A percentile compares a stretch with the other conserved stretches of the same genome.
Evolutionary conservation across 2,113 vertebrate species (phyloP).

Genomic region (Salvelinus sp.): DNA sequence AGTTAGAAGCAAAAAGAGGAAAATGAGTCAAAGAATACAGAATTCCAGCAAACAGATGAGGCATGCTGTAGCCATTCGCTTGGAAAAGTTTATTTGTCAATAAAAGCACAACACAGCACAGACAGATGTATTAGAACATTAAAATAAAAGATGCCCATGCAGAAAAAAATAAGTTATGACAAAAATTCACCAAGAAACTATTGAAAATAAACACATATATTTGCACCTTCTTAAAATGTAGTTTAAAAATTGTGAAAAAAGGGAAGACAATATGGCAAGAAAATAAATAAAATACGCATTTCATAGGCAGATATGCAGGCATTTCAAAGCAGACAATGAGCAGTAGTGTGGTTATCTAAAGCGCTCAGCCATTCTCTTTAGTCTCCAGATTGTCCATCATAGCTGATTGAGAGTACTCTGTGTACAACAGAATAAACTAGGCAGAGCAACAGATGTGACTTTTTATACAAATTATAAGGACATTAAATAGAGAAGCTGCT

Average conservation of each 20-base stretch:
- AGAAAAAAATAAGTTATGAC: conserved; percentile 37
- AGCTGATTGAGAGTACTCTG: not conserved
- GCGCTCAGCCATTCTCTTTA: not conserved
- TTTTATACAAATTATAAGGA: too few species aligned
- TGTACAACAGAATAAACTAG: not conserved
- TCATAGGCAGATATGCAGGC: conserved; percentile 24
- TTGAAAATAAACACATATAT: too few species aligned
- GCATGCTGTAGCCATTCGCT: conserved; percentile 59
- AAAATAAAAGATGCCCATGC: conserved; percentile 56
- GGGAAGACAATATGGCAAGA: not conserved
- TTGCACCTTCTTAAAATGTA: not conserved
- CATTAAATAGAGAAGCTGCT: too few species aligned
- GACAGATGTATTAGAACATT: conserved; percentile 9
- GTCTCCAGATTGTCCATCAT: not conserved
- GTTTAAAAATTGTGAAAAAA: conserved; percentile 15
- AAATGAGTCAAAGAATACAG: conserved; percentile 19
- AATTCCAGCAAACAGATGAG: conserved; percentile 38
- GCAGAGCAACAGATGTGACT: too few species aligned
- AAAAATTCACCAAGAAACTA: conserved; percentile 29
- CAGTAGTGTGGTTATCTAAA: conserved; percentile 17
- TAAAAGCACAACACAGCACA: conserved; percentile 44
- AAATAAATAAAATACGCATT: conserved; percentile 48
- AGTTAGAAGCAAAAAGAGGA: conserved; percentile 4
- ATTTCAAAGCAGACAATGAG: conserved; percentile 47
- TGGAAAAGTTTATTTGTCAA: conserved; percentile 71